Evolutionary conservation across 2,888 invertebrate genomes (phyloP).

Genomic region (Nomada lathburiana): DNA sequence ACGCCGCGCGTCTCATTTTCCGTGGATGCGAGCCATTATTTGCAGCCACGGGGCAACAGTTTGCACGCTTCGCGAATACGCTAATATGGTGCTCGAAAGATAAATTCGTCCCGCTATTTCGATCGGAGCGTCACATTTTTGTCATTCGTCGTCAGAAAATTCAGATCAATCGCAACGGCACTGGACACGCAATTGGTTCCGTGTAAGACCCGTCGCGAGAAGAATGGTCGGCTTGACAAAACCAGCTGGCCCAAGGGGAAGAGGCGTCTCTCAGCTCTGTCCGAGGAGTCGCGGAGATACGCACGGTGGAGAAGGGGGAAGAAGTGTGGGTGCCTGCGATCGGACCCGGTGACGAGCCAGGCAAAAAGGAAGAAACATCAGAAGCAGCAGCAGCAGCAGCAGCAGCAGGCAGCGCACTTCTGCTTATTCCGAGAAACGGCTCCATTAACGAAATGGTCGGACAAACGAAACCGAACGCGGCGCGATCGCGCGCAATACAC

Average conservation of each 20-base stretch:
- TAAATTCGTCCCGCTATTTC: not conserved
- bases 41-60: conserved; percentile 5
- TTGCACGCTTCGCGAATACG: too few relatives aligned
- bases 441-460: conserved; percentile 76
- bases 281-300: conserved; percentile 24
- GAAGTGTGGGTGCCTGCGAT: conserved; percentile 64
- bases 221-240: conserved; percentile 63
- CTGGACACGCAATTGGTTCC: not conserved
- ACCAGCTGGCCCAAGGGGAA: conserved; percentile 26
- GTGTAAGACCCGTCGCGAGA: conserved; percentile 7
- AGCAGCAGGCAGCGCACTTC: conserved; percentile 45
- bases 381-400: not conserved
- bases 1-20: not conserved
- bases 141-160: not conserved
- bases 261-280: not conserved
- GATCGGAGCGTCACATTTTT: not conserved
- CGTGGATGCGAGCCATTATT: conserved; percentile 37
- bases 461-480: conserved; percentile 74
- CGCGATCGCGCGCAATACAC: conserved; percentile 67
- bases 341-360: conserved; percentile 63
- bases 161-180: not conserved
- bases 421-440: conserved; percentile 76
- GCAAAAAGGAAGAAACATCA: conserved; percentile 56
- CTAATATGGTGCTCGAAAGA: too few relatives aligned
- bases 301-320: conserved; percentile 6